Base-by-base conservation (phyloP, 2,797 vertebrate genomes). In the Xyrichtys novacula region DNA sequence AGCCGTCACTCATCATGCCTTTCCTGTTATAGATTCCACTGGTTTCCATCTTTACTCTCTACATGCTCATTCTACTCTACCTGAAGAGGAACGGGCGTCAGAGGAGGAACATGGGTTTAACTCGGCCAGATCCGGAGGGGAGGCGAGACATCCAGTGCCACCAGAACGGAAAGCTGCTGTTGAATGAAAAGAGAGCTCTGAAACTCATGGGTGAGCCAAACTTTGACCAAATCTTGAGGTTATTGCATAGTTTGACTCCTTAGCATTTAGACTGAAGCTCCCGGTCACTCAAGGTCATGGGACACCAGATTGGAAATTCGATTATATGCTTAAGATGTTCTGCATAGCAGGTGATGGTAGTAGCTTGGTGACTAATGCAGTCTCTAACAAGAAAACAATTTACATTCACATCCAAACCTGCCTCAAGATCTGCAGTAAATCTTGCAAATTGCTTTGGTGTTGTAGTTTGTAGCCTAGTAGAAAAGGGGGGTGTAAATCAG, bases 181-280 rank as follows among this genome's bases (percentile, higher is more conserved):
- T 85, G 34, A 92, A 91, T 61, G 94, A 95, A 78, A 94, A 85
- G 72, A 89, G 90, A 76, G 94, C 94, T 32, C 83, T 94, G 17
- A 92, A 92, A 73, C 91, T 94, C 1, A 94, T 94, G 94, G 93
- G 94, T 95, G 69, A 91, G 91, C 3, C 2, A 19, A 40, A 14
- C 1, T 0, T 14, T 44, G 38, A 58, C 54, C 20, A 38, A 20
- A 15, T 34, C 22, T 44, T 60, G 16, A 26, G 9, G 14, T 25
- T 34, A 5, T 40, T 19, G 6, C 4, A 70, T 14, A 29, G 6
- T 4, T n/a, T 44, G 32, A 43, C 11, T 23, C 7, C 3, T 0
- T 6, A 25, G 19, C 0, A 8, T 34, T 34, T 31, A 19, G 20
- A 49, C 22, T 14, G 15, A 29, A 25, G 43, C 54, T 17, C 39